Evolutionary conservation across 2,888 invertebrate genomes (phyloP).

Genomic region (Scaptomyza polygonia): DNA sequence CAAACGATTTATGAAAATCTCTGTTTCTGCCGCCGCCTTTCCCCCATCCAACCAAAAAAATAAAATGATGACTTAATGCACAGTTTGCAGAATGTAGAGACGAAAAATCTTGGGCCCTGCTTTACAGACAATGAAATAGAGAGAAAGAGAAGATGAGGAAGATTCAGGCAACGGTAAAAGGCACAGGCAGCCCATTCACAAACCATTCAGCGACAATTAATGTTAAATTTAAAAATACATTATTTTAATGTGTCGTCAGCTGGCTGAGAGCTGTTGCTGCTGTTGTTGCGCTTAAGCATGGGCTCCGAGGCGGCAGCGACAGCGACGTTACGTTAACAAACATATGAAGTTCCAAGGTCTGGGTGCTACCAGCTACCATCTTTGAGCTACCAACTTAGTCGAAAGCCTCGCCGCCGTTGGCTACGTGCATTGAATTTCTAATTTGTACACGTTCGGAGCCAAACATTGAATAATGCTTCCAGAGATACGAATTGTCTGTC

Average conservation of each 20-base stretch:
- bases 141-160: background rate
- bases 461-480: conserved; percentile 78
- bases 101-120: conserved; percentile 28
- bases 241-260: conserved; percentile 79
- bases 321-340: conserved; percentile 55
- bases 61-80: conserved; percentile 76
- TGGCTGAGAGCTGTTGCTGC: conserved; percentile 48
- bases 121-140: conserved; percentile 14
- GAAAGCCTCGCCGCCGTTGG: conserved; percentile 54
- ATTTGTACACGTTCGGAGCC: conserved; percentile 78
- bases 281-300: background rate
- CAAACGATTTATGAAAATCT: conserved; percentile 74
- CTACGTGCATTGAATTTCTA: conserved; percentile 80
- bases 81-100: conserved; percentile 37
- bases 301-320: conserved; percentile 50
- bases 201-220: conserved; percentile 76
- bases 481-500: conserved; percentile 64
- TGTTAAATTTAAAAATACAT: conserved; percentile 80
- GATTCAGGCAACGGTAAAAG: conserved; percentile 34
- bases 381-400: conserved; percentile 13
- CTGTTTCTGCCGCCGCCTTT: conserved; percentile 23
- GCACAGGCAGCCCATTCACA: conserved; percentile 56
- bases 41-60: conserved; percentile 33
- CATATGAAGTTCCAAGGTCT: conserved; percentile 3
- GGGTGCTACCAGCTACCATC: conserved; percentile 23